Evolutionary conservation across 2,888 invertebrate species (phyloP).

Genomic region (Stenodema calcarata): DNA sequence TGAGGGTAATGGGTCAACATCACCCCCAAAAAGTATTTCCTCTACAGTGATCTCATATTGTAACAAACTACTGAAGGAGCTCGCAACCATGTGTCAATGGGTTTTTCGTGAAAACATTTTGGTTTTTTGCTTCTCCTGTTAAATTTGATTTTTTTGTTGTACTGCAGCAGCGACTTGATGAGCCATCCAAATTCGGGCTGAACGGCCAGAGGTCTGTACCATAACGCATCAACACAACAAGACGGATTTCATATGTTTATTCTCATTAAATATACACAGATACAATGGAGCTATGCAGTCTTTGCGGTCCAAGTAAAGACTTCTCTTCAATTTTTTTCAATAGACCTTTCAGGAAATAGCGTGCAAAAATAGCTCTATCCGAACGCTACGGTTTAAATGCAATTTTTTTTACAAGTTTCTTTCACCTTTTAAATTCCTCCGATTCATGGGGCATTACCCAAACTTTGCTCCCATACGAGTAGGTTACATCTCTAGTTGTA

Average conservation of each 20-base stretch:
- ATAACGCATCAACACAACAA: not conserved
- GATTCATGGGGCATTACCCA: not conserved
- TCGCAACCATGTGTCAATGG: too few species aligned
- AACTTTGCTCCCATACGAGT: not conserved
- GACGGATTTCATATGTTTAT: not conserved
- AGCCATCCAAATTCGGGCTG: too few species aligned
- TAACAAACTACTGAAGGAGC: too few species aligned
- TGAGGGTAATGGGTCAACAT: too few species aligned
- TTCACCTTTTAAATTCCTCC: not conserved
- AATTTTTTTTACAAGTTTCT: constrained; percentile 4
- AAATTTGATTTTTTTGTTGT: too few species aligned
- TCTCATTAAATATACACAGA: constrained; percentile 21
- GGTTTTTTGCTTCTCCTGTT: too few species aligned
- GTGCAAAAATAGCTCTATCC: constrained; percentile 41
- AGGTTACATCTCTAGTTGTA: not conserved
- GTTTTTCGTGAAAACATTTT: too few species aligned
- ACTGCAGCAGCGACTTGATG: too few species aligned
- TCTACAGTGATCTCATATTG: too few species aligned
- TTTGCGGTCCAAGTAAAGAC: constrained; percentile 35
- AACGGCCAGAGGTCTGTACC: too few species aligned
- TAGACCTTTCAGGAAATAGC: constrained; percentile 29
- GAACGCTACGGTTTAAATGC: constrained; percentile 36
- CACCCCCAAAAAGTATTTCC: too few species aligned
- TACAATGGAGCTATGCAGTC: constrained; percentile 40
- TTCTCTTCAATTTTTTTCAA: not conserved